Conservation (phyloP, 2,797 vertebrate species). For the Girardinus metallicus region DNA sequence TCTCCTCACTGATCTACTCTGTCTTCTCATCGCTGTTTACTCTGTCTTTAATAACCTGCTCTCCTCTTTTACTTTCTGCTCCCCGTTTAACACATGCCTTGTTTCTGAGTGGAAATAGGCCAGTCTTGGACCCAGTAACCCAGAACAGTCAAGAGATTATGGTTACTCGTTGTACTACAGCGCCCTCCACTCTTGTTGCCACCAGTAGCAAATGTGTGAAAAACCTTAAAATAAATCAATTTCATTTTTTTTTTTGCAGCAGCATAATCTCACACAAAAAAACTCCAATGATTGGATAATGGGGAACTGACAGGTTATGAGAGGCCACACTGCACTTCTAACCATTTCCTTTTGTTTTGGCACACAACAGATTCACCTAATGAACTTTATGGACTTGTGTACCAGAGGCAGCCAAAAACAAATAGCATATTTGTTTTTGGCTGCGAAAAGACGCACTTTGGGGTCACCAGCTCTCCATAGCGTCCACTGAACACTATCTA, state of each 20-base stretch:
- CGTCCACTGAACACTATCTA: neutral
- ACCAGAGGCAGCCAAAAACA: slow-evolving; percentile 43
- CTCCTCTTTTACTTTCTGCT: slow-evolving; percentile 58
- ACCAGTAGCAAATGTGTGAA: neutral
- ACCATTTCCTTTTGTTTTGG: slow-evolving; percentile 69
- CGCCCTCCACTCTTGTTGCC: neutral
- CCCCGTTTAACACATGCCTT: slow-evolving; percentile 49
- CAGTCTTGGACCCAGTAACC: slow-evolving; percentile 42
- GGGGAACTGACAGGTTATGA: slow-evolving; percentile 31
- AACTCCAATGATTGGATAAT: neutral
- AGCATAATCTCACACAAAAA: neutral
- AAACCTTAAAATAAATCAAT: neutral
- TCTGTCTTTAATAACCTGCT: slow-evolving; percentile 65
- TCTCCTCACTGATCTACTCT: slow-evolving; percentile 73
- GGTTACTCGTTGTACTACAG: slow-evolving; percentile 23
- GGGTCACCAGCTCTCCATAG: neutral
- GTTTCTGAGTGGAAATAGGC: slow-evolving; percentile 56
- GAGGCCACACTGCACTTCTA: slow-evolving; percentile 40
- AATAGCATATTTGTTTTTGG: slow-evolving; percentile 53
- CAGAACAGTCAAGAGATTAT: slow-evolving; percentile 49
- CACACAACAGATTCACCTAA: slow-evolving; percentile 53
- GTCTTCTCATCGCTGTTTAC: slow-evolving; percentile 84
- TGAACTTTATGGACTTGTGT: slow-evolving; percentile 60
- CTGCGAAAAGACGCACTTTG: neutral
- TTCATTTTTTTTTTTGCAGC: neutral